phyloP scores from a whole-genome alignment of 2,113 vertebrate species.

The Heptranchias perlo region DNA sequence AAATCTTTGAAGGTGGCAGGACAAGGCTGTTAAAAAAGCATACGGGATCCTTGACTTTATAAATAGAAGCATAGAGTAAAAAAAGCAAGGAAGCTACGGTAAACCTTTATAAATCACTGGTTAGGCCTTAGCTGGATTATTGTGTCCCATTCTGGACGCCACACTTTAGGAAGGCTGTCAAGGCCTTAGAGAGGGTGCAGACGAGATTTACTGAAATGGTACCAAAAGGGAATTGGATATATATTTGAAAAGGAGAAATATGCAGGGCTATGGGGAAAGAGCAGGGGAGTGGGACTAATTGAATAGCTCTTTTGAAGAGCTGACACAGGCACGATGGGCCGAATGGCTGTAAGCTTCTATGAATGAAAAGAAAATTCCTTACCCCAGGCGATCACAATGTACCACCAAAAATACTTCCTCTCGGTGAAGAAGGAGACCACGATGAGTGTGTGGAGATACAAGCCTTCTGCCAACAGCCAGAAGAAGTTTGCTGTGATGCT shows the following conservation, averaged over 20 bases:
- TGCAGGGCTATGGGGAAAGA: background rate
- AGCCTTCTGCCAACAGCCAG: conserved; percentile 34
- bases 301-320: background rate
- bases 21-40: too few species aligned
- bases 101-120: too few species aligned
- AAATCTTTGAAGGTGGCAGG: too few species aligned
- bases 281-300: too few species aligned
- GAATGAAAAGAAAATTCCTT: background rate
- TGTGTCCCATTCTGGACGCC: background rate
- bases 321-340: background rate
- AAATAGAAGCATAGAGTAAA: too few species aligned
- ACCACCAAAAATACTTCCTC: conserved; percentile 24
- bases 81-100: too few species aligned
- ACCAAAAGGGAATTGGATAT: background rate
- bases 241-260: background rate
- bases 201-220: background rate
- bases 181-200: background rate
- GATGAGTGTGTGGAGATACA: conserved; percentile 28
- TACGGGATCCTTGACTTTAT: too few species aligned
- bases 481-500: conserved; percentile 38
- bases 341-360: too few species aligned
- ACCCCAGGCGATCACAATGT: conserved; percentile 35
- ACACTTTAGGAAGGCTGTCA: background rate
- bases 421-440: conserved; percentile 30
- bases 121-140: too few species aligned